Percentiles rank a stretch among this genome's conserved stretches.
These are phyloP conservation scores for Parotia lawesii DNA, from an alignment of 2,113 vertebrate genomes.

Conservation along the genomic window DNA sequence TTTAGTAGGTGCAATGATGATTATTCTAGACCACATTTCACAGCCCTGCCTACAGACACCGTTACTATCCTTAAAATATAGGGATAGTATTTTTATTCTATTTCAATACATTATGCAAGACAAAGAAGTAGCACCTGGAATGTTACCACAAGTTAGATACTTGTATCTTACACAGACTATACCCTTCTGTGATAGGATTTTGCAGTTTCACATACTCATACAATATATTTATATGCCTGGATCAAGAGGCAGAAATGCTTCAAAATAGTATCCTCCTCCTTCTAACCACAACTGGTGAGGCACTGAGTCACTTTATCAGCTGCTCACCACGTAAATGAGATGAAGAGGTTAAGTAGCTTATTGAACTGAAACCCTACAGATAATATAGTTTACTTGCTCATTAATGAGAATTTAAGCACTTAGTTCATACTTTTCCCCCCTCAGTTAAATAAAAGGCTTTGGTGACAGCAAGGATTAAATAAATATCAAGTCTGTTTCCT, in stretches of 20 bases:
- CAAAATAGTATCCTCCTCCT: fast-evolving
- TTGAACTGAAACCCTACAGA: neutral
- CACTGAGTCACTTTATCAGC: neutral
- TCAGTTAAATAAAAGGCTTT: neutral
- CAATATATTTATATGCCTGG: neutral
- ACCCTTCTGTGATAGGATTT: neutral
- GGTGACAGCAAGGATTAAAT: neutral
- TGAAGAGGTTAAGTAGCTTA: neutral
- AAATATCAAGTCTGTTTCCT: neutral
- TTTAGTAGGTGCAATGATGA: neutral
- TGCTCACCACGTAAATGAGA: neutral
- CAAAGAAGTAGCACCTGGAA: neutral
- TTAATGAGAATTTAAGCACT: neutral
- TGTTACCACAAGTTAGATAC: neutral
- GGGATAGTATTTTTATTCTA: neutral
- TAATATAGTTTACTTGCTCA: neutral
- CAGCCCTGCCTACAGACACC: neutral
- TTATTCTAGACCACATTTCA: neutral
- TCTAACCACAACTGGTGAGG: neutral
- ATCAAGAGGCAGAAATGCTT: neutral
- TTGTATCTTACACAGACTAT: neutral
- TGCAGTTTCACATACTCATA: neutral
- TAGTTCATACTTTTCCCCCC: neutral
- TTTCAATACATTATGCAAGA: neutral
- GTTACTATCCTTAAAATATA: neutral